Evolutionary conservation across 2,113 vertebrate genomes (phyloP).

Genomic region (Myotis lucifugus): DNA sequence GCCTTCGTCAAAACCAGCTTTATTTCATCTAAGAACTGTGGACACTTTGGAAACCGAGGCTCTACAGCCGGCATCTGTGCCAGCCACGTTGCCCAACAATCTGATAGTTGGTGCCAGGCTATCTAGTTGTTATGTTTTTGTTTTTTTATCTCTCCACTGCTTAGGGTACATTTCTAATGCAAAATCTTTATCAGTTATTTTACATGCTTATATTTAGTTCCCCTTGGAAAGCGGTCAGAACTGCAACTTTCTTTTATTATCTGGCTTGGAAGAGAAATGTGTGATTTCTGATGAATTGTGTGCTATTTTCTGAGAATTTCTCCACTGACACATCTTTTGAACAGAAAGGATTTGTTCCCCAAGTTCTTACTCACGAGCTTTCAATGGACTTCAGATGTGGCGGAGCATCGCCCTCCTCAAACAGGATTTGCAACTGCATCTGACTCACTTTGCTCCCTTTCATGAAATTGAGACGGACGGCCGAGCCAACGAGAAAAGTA

Average conservation of each 20-base stretch:
- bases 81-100: neutral
- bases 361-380: conserved; percentile 72
- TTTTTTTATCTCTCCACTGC: neutral
- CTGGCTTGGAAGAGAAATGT: conserved; percentile 52
- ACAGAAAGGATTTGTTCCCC: conserved; percentile 74
- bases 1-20: neutral
- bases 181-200: conserved; percentile 60
- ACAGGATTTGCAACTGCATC: conserved; percentile 74
- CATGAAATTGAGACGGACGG: conserved; percentile 66
- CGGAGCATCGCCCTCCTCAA: conserved; percentile 68
- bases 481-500: conserved; percentile 51
- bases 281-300: conserved; percentile 74
- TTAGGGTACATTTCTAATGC: neutral
- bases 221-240: conserved; percentile 63
- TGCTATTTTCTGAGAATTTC: conserved; percentile 74
- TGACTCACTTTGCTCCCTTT: conserved; percentile 72
- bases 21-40: neutral
- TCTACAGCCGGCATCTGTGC: neutral
- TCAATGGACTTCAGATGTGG: conserved; percentile 79
- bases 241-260: conserved; percentile 69
- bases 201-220: conserved; percentile 46
- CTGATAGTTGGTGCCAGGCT: neutral
- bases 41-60: neutral
- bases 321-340: conserved; percentile 74
- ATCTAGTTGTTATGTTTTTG: neutral